A percentile compares a stretch with the other conserved stretches of the same genome.
Evolutionary conservation across 2,888 invertebrate species (phyloP).

Genomic region (Strigamia transsilvanica): DNA sequence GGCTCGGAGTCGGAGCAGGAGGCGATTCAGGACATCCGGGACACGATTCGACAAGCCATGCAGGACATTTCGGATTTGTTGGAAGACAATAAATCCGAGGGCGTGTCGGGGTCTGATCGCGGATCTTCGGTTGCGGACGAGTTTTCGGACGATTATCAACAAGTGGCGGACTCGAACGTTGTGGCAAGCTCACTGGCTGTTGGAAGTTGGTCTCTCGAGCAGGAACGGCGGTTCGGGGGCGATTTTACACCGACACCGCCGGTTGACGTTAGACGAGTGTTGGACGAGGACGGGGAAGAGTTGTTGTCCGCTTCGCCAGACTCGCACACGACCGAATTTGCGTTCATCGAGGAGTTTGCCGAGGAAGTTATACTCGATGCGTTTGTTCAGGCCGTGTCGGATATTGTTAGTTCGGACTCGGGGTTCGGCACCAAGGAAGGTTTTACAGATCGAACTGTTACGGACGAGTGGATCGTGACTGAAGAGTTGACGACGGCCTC

Average conservation of each 20-base stretch:
- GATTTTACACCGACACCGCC: neutral
- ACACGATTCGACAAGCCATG: conserved; percentile 50
- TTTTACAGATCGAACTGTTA: neutral
- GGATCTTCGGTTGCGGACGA: conserved; percentile 21
- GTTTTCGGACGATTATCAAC: conserved; percentile 38
- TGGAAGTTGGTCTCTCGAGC: conserved; percentile 40
- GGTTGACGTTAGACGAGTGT: neutral
- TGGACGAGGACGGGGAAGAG: conserved; percentile 5
- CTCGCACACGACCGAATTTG: neutral
- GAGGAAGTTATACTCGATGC: conserved; percentile 38
- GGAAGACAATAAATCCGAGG: conserved; percentile 41
- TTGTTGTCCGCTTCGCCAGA: neutral
- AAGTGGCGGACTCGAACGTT: conserved; percentile 19
- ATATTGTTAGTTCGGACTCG: conserved; percentile 27
- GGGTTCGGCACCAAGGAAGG: neutral
- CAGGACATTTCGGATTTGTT: conserved; percentile 51
- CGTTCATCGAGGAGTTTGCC: conserved; percentile 18
- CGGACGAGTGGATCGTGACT: neutral
- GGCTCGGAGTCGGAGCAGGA: conserved; percentile 43
- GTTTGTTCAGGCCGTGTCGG: conserved; percentile 27
- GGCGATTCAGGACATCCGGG: conserved; percentile 46
- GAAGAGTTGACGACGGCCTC: neutral
- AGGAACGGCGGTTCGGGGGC: neutral
- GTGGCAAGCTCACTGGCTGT: conserved; percentile 49
- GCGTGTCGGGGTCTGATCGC: conserved; percentile 5